These are phyloP conservation scores for Zoroaster sp. DNA, from an alignment of 53 echinoderm and acorn worm genomes.

Conservation along the genomic window DNA sequence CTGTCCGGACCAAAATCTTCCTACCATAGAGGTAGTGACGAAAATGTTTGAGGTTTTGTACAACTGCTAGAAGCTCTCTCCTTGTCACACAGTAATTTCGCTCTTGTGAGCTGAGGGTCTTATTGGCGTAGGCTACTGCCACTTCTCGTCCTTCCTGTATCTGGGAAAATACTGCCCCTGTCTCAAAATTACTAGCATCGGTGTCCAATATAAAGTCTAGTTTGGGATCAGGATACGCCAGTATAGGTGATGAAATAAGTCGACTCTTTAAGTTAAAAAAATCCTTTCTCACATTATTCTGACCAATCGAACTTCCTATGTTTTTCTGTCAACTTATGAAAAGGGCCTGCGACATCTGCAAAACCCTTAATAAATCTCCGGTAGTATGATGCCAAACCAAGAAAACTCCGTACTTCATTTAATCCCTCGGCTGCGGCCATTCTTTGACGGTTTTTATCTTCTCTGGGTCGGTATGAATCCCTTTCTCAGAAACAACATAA, in stretches of 20 bases:
- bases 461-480: too few relatives aligned
- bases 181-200: conserved; percentile 34
- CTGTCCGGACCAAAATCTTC: conserved; percentile 19
- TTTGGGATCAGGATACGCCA: conserved; percentile 26
- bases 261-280: neutral
- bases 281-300: conserved; percentile 13
- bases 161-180: too few relatives aligned
- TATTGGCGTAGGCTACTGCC: conserved; percentile 31
- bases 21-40: conserved; percentile 50
- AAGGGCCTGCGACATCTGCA: neutral
- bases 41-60: conserved; percentile 7
- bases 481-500: too few relatives aligned
- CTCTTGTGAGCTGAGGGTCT: conserved; percentile 1
- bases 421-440: neutral
- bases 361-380: conserved; percentile 18
- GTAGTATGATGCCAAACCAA: conserved; percentile 33
- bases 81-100: conserved; percentile 52
- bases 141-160: conserved; percentile 1
- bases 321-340: neutral
- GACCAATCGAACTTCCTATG: neutral
- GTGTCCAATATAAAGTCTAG: conserved; percentile 11
- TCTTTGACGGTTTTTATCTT: neutral
- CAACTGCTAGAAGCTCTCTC: conserved; percentile 24
- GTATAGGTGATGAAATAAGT: neutral
- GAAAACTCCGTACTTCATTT: conserved; percentile 22